Conservation (phyloP, 1,140 invertebrate genomes). For the Leptopilina boulardi region DNA sequence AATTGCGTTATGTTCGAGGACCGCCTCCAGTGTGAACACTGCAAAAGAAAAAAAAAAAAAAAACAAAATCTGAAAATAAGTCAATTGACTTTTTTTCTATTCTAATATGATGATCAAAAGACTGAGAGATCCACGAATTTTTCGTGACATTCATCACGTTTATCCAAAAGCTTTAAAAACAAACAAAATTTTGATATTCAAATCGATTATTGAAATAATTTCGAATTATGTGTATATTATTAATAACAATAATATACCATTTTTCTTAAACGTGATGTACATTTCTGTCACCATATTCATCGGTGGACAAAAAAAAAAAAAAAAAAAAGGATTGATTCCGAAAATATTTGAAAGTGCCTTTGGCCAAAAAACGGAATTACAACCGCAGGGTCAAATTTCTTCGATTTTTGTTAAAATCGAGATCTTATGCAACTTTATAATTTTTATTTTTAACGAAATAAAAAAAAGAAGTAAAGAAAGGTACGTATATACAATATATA, state of each 20-base stretch:
- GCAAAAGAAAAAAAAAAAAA: conserved; percentile 29
- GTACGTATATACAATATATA: no score
- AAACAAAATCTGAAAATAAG: not conserved
- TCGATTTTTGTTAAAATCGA: not conserved
- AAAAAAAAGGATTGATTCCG: not conserved
- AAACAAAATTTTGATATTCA: not conserved
- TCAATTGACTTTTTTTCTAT: conserved; percentile 1
- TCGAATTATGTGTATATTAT: no score
- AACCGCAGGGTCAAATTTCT: not conserved
- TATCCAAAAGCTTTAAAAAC: not conserved
- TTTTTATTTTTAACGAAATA: not conserved
- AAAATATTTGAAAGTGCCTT: conserved; percentile 7
- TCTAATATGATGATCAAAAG: no score
- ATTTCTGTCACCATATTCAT: not conserved
- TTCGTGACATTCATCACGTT: not conserved
- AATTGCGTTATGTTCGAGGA: conserved; percentile 89
- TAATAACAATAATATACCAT: no score
- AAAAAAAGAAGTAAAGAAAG: not conserved
- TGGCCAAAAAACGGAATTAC: not conserved
- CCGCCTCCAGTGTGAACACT: conserved; percentile 88
- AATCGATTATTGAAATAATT: no score
- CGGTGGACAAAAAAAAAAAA: not conserved
- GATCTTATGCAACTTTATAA: conserved; percentile 2
- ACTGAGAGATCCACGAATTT: conserved; percentile 3
- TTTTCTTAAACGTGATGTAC: not conserved